phyloP scores from a whole-genome alignment of 2,113 vertebrate genomes.

The Psilopogon haemacephalus region DNA sequence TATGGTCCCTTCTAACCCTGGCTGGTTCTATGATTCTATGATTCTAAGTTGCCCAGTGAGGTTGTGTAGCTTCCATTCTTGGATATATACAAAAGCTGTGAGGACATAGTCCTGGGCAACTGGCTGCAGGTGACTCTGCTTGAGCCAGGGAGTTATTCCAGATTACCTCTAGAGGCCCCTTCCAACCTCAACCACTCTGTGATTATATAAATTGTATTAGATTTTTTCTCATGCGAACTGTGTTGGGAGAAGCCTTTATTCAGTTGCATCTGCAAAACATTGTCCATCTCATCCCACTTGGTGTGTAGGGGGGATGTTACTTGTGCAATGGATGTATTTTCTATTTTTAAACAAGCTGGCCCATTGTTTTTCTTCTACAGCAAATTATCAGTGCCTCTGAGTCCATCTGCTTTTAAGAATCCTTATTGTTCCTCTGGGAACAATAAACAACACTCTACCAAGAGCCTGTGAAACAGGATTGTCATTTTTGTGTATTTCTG shows the following conservation, averaged over 20 bases:
- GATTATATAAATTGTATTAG: neutral
- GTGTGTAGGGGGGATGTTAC: neutral
- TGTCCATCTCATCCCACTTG: neutral
- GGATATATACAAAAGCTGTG: neutral
- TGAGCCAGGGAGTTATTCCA: neutral
- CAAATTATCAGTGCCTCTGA: slow-evolving; percentile 7
- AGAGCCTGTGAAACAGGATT: neutral
- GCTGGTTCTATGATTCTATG: no score
- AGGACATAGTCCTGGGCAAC: neutral
- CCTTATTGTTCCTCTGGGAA: slow-evolving; percentile 32
- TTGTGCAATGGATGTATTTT: slow-evolving; percentile 5
- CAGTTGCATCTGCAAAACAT: neutral
- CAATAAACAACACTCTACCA: slow-evolving; percentile 50
- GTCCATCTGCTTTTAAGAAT: slow-evolving; percentile 56
- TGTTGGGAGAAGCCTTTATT: neutral
- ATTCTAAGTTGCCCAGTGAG: neutral
- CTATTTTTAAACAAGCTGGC: slow-evolving; percentile 42
- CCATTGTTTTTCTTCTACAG: slow-evolving; percentile 34
- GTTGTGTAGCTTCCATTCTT: neutral
- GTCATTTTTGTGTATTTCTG: slow-evolving; percentile 11
- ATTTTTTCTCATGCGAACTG: neutral
- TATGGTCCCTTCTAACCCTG: no score
- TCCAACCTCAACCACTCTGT: neutral
- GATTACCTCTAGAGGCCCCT: neutral
- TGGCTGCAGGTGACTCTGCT: neutral